Conservation (phyloP, 2,797 vertebrate genomes). For the Acropternis orthonyx region DNA sequence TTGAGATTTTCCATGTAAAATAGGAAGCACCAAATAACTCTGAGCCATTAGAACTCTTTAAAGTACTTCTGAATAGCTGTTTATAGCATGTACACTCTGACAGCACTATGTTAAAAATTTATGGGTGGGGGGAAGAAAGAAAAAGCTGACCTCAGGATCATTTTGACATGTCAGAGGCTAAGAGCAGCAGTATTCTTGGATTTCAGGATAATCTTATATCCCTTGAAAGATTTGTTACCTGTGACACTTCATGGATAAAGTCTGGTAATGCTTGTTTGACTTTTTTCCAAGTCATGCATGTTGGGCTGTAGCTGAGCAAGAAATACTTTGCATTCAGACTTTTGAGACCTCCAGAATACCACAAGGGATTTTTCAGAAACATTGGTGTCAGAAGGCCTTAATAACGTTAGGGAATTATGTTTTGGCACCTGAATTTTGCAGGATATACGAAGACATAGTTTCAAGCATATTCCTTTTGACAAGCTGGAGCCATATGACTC, state of each 20-base stretch:
- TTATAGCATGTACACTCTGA: not conserved
- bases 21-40: not conserved
- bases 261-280: not conserved
- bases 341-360: not conserved
- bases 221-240: not conserved
- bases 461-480: not conserved
- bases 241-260: not conserved
- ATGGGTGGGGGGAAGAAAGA: not conserved
- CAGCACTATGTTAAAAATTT: not conserved
- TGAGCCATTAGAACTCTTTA: not conserved
- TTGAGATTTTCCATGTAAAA: not conserved
- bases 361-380: not conserved
- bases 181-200: not conserved
- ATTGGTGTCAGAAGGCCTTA: not conserved
- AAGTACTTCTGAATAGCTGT: not conserved
- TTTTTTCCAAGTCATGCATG: not conserved
- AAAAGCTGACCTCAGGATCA: not conserved
- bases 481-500: not conserved
- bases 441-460: not conserved
- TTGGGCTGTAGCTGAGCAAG: not conserved
- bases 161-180: not conserved
- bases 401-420: not conserved
- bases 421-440: slow-evolving; percentile 29
- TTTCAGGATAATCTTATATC: not conserved
- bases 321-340: not conserved